Conservation (phyloP, 1,140 invertebrate genomes). For the Caenorhabditis remanei region DNA sequence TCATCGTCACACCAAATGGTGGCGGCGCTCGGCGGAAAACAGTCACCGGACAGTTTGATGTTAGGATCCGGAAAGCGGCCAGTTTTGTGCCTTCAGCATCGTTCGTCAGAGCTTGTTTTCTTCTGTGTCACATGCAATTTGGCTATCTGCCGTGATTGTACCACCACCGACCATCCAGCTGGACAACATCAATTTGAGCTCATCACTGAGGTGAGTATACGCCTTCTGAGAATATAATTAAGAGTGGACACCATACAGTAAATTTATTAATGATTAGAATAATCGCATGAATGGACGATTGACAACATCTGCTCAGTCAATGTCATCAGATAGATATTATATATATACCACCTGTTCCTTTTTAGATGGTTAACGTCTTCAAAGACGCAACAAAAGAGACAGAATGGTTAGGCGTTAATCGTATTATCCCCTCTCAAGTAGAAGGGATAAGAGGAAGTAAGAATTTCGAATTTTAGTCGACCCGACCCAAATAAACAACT, state of each 20-base stretch:
- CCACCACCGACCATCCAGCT: constrained; percentile 87
- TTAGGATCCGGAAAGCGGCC: constrained; percentile 24
- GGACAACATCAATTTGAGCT: constrained; percentile 88
- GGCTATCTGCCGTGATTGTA: constrained; percentile 93
- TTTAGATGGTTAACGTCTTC: too few species aligned
- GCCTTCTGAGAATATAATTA: background rate
- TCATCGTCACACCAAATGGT: background rate
- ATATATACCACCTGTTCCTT: background rate
- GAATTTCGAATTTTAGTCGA: too few species aligned
- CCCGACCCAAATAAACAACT: too few species aligned
- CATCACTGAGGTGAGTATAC: constrained; percentile 81
- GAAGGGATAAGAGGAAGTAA: too few species aligned
- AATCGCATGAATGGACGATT: background rate
- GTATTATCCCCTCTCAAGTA: too few species aligned
- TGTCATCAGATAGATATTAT: background rate
- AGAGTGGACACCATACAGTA: background rate
- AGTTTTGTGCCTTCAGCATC: constrained; percentile 80
- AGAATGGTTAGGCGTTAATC: too few species aligned
- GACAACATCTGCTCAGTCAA: constrained; percentile 8
- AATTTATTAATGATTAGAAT: background rate
- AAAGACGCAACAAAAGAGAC: too few species aligned
- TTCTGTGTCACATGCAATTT: constrained; percentile 90
- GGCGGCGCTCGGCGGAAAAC: constrained; percentile 1
- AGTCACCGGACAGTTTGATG: constrained; percentile 14
- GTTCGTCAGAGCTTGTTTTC: constrained; percentile 90